These are phyloP conservation scores for Melolontha melolontha DNA, from an alignment of 2,888 invertebrate genomes.

Conservation along the genomic window DNA sequence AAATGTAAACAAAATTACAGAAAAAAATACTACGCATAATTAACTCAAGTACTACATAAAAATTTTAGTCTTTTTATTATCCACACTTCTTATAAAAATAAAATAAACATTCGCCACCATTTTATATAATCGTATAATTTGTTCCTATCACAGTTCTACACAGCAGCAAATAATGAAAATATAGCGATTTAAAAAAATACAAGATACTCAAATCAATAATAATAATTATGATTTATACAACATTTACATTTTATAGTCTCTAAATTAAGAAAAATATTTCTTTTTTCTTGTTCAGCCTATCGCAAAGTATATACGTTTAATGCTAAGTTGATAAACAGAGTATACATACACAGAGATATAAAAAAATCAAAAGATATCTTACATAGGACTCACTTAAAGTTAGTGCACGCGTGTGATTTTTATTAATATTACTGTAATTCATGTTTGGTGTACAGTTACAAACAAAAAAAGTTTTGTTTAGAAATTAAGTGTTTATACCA, in stretches of 20 bases:
- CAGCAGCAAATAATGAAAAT: constrained; percentile 53
- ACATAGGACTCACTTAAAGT: constrained; percentile 35
- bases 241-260: constrained; percentile 16
- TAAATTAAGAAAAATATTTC: constrained; percentile 38
- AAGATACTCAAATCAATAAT: constrained; percentile 25
- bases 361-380: constrained; percentile 46
- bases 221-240: constrained; percentile 20
- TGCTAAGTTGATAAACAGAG: constrained; percentile 18
- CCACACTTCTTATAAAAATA: constrained; percentile 9
- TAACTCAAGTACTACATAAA: constrained; percentile 18
- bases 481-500: not conserved
- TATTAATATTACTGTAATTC: not conserved
- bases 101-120: constrained; percentile 32
- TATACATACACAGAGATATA: constrained; percentile 26
- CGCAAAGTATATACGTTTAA: constrained; percentile 20
- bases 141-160: constrained; percentile 62
- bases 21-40: too few relatives aligned
- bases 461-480: not conserved
- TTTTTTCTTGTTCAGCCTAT: constrained; percentile 17
- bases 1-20: too few relatives aligned
- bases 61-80: not conserved
- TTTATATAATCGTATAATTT: constrained; percentile 26
- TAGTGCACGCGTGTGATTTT: constrained; percentile 10
- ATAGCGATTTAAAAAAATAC: constrained; percentile 24
- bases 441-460: constrained; percentile 3